Evolutionary conservation across 2,888 invertebrate genomes (phyloP).

Genomic region (Scaptomyza caliginosa): DNA sequence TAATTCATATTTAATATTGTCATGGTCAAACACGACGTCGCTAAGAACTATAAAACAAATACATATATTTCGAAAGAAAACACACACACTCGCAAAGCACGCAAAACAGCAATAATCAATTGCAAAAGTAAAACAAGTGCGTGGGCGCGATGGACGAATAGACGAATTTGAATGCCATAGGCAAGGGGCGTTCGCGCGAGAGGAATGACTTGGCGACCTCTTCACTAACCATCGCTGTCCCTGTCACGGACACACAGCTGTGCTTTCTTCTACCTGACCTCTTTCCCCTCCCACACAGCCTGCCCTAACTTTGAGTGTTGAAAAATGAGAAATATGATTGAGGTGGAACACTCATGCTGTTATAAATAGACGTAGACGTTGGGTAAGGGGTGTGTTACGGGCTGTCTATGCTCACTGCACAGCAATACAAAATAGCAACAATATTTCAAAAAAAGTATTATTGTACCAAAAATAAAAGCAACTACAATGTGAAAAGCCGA

Average conservation of each 20-base stretch:
- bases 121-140: constrained; percentile 46
- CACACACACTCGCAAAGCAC: constrained; percentile 5
- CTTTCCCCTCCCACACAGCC: constrained; percentile 1
- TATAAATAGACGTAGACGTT: constrained; percentile 67
- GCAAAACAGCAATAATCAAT: constrained; percentile 35
- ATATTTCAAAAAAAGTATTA: constrained; percentile 61
- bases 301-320: constrained; percentile 51
- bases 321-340: constrained; percentile 77
- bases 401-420: constrained; percentile 4
- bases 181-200: constrained; percentile 13
- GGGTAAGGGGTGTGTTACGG: constrained; percentile 20
- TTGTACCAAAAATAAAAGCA: constrained; percentile 60
- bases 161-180: constrained; percentile 40
- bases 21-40: constrained; percentile 63
- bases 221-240: constrained; percentile 16
- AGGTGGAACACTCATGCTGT: constrained; percentile 71
- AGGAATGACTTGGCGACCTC: constrained; percentile 5
- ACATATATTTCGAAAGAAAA: constrained; percentile 26
- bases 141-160: constrained; percentile 51
- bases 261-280: constrained; percentile 11
- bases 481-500: constrained; percentile 36
- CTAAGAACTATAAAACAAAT: constrained; percentile 54
- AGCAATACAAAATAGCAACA: constrained; percentile 23
- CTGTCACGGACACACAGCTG: constrained; percentile 47
- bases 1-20: constrained; percentile 78